A percentile compares a stretch with the other conserved stretches of the same genome.
phyloP scores from a whole-genome alignment of 2,888 invertebrate species.

The Dasysyrphus tricinctus region DNA sequence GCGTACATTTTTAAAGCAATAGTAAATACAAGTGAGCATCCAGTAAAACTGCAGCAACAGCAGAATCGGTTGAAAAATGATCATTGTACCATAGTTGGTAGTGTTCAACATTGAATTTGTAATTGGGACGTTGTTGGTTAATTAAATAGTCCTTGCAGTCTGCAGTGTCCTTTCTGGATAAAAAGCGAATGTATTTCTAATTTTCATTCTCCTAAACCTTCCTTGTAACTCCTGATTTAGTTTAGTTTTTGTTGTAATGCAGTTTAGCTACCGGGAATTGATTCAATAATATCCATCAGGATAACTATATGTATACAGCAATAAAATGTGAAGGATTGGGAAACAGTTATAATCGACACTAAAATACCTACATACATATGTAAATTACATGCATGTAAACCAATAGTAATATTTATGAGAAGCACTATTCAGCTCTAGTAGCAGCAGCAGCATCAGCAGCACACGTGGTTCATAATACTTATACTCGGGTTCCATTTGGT shows the following conservation, averaged over 20 bases:
- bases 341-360: constrained; percentile 29
- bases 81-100: constrained; percentile 13
- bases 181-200: constrained; percentile 15
- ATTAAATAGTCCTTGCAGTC: constrained; percentile 64
- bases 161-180: constrained; percentile 27
- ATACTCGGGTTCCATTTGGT: constrained; percentile 23
- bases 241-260: constrained; percentile 13
- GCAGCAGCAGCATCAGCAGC: not conserved
- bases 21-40: constrained; percentile 51
- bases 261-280: constrained; percentile 36
- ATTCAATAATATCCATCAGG: constrained; percentile 61
- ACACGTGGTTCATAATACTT: constrained; percentile 2
- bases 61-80: constrained; percentile 17
- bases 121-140: constrained; percentile 69
- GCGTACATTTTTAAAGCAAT: constrained; percentile 54
- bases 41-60: constrained; percentile 8
- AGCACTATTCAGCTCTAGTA: constrained; percentile 15
- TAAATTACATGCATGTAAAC: not conserved
- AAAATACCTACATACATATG: not conserved
- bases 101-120: constrained; percentile 56
- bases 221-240: constrained; percentile 40
- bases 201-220: not conserved
- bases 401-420: not conserved
- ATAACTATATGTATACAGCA: constrained; percentile 66
- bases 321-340: constrained; percentile 52